phyloP scores from a whole-genome alignment of 2,113 vertebrate genomes.

The Psilopsiagon aurifrons region DNA sequence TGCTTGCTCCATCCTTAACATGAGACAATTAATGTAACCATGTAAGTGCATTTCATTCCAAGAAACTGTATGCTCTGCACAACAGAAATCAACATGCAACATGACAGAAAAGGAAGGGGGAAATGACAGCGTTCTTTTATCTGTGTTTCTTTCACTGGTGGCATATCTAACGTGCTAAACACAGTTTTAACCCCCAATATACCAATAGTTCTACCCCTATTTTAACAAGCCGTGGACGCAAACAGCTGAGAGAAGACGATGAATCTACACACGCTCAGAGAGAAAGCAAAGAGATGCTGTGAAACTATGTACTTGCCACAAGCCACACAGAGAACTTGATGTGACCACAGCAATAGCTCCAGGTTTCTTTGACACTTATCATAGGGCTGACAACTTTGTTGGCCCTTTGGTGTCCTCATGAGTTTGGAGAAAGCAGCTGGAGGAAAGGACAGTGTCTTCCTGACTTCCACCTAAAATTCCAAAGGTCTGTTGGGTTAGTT shows the following conservation, averaged over 20 bases:
- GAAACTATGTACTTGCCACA: neutral
- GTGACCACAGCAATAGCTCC: neutral
- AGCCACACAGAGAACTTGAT: neutral
- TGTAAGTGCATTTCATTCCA: neutral
- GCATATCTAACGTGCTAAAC: neutral
- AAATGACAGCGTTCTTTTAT: neutral
- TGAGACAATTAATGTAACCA: neutral
- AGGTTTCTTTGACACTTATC: neutral
- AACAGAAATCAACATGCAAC: neutral
- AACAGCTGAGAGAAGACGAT: neutral
- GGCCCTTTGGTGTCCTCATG: neutral
- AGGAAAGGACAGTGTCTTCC: neutral
- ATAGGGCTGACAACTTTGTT: neutral
- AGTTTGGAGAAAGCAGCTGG: neutral
- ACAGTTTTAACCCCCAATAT: neutral
- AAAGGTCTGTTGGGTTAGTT: slow-evolving; percentile 1
- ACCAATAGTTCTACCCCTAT: neutral
- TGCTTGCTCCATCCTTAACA: neutral
- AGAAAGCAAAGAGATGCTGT: neutral
- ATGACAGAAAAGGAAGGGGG: neutral
- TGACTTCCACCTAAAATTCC: slow-evolving; percentile 2
- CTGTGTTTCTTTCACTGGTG: neutral
- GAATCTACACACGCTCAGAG: neutral
- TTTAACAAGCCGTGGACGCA: neutral
- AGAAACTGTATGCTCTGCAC: neutral